These are phyloP conservation scores for Calosoma granatense DNA, from an alignment of 1,140 invertebrate species.

Conservation along the genomic window DNA sequence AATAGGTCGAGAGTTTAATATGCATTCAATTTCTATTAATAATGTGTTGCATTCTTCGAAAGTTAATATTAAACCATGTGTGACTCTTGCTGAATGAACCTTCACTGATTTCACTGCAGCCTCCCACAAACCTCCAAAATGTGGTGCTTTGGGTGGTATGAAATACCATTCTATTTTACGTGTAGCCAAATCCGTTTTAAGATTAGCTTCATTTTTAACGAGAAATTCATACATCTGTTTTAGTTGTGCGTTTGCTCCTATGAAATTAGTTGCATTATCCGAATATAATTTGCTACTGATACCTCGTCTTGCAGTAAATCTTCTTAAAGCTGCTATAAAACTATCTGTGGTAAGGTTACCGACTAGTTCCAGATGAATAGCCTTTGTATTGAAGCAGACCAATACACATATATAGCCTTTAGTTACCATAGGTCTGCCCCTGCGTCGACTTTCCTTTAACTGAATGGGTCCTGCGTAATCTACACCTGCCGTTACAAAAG, in stretches of 20 bases:
- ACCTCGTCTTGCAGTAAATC: conserved; percentile 25
- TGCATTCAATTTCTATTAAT: conserved; percentile 18
- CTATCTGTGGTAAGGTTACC: conserved; percentile 21
- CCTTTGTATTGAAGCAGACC: conserved; percentile 18
- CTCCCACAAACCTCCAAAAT: too few relatives aligned
- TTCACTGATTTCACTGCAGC: conserved; percentile 33
- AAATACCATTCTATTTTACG: too few relatives aligned
- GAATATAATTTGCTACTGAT: too few relatives aligned
- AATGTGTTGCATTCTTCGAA: conserved; percentile 20
- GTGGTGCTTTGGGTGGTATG: too few relatives aligned
- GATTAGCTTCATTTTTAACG: not conserved
- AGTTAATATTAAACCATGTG: conserved; percentile 14
- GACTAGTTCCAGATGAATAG: conserved; percentile 28
- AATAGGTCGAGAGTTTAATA: conserved; percentile 20
- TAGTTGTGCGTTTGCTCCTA: conserved; percentile 18
- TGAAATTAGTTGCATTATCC: too few relatives aligned
- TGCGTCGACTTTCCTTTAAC: conserved; percentile 20
- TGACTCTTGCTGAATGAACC: conserved; percentile 25
- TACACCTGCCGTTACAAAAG: too few relatives aligned
- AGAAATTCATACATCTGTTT: conserved; percentile 33
- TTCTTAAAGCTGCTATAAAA: conserved; percentile 22
- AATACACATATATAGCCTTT: conserved; percentile 23
- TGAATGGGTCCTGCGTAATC: too few relatives aligned
- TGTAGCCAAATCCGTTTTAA: conserved; percentile 28
- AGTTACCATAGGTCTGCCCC: conserved; percentile 17